These are phyloP conservation scores for Larimichthys polyactis DNA, from an alignment of 2,113 vertebrate species.

Conservation along the genomic window DNA sequence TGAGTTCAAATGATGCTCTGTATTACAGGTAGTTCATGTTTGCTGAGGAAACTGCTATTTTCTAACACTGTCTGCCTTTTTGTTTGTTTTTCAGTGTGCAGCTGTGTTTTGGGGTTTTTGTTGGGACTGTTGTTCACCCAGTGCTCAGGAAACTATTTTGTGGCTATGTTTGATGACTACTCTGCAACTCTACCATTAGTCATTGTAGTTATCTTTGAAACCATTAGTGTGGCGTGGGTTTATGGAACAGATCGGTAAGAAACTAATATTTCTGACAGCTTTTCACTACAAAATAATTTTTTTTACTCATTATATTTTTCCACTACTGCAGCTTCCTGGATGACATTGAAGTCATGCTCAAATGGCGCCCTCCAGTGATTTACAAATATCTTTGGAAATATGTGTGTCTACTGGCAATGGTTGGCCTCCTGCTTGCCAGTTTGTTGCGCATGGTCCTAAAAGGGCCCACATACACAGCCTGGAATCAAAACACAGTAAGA, in stretches of 20 bases:
- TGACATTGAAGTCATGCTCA: conserved; percentile 96
- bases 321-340: conserved; percentile 90
- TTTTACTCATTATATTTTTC: background rate
- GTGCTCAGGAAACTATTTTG: conserved; percentile 98
- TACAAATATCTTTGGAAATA: conserved; percentile 99
- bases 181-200: conserved; percentile 95
- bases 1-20: background rate
- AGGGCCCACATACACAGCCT: conserved; percentile 93
- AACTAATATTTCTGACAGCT: background rate
- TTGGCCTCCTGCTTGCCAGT: conserved; percentile 91
- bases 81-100: conserved; percentile 85
- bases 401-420: conserved; percentile 93
- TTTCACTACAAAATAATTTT: background rate
- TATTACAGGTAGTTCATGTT: background rate
- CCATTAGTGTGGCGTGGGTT: conserved; percentile 94
- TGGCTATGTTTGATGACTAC: conserved; percentile 99
- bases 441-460: conserved; percentile 93
- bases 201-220: conserved; percentile 96
- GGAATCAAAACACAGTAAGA: conserved; percentile 93
- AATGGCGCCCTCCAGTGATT: conserved; percentile 92
- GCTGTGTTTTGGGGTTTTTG: conserved; percentile 92
- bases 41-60: background rate
- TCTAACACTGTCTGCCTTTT: background rate
- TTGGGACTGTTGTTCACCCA: conserved; percentile 96
- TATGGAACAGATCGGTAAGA: conserved; percentile 97